Evolutionary conservation across 2,113 vertebrate genomes (phyloP).

Genomic region (Lagopus muta): DNA sequence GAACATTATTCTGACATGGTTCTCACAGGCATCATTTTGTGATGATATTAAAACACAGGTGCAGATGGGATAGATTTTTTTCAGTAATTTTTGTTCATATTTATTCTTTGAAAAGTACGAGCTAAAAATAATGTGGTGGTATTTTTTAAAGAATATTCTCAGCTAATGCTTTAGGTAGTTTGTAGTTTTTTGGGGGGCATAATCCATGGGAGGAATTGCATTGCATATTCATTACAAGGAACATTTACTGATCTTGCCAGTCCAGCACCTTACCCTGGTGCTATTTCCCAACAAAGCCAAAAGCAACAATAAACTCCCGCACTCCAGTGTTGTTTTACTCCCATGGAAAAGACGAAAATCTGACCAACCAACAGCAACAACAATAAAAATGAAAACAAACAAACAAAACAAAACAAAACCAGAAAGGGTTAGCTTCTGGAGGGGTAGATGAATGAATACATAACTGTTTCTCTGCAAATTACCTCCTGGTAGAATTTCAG

Average conservation of each 20-base stretch:
- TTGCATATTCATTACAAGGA: not conserved
- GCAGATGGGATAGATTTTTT: not conserved
- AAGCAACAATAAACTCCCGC: rapidly evolving
- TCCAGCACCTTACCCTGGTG: not conserved
- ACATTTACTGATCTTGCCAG: not conserved
- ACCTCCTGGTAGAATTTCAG: not conserved
- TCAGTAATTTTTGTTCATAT: not conserved
- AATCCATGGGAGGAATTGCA: not conserved
- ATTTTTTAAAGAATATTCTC: not conserved
- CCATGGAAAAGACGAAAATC: not conserved
- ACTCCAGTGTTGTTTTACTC: not conserved
- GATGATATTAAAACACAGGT: not conserved
- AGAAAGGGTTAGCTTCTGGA: not conserved
- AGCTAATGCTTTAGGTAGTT: not conserved
- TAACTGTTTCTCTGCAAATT: not conserved
- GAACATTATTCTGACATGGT: not conserved
- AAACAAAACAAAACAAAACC: not conserved
- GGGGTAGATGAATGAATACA: not conserved
- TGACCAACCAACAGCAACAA: no score
- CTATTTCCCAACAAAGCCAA: not conserved
- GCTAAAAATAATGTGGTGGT: not conserved
- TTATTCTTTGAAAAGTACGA: not conserved
- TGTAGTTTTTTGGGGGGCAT: not conserved
- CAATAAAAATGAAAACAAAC: no score
- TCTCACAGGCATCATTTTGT: not conserved